Conservation (phyloP, 2,113 vertebrate genomes). For the Syngnathus scovelli region DNA sequence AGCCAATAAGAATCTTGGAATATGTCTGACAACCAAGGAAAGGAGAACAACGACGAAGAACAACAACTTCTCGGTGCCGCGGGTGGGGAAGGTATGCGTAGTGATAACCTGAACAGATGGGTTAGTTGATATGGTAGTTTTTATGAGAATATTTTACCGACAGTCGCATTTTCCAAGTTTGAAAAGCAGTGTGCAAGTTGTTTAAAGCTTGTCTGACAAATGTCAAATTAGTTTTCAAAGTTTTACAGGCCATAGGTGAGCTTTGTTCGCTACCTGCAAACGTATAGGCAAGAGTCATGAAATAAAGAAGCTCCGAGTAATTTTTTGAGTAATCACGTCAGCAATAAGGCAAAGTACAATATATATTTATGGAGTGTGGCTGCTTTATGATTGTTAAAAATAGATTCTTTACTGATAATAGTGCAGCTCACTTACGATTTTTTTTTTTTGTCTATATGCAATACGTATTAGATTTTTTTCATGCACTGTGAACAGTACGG, state of each 20-base stretch:
- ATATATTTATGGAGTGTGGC: no score
- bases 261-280: not conserved
- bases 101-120: not conserved
- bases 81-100: conserved; percentile 63
- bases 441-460: no score
- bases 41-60: not conserved
- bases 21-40: conserved; percentile 55
- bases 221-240: not conserved
- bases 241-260: not conserved
- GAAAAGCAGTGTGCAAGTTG: not conserved
- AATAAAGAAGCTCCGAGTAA: no score
- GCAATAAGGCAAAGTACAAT: no score
- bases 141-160: not conserved
- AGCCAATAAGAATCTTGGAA: not conserved
- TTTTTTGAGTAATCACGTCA: no score
- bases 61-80: conserved; percentile 47
- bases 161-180: not conserved
- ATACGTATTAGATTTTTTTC: no score
- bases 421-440: no score
- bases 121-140: not conserved
- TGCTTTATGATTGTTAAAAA: no score
- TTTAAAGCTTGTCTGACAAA: not conserved
- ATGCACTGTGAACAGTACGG: no score
- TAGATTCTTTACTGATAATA: no score
- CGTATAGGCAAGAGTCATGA: no score